Conservation (phyloP, 64 coral and sea anemone species). For the Stylophora pistillata region DNA sequence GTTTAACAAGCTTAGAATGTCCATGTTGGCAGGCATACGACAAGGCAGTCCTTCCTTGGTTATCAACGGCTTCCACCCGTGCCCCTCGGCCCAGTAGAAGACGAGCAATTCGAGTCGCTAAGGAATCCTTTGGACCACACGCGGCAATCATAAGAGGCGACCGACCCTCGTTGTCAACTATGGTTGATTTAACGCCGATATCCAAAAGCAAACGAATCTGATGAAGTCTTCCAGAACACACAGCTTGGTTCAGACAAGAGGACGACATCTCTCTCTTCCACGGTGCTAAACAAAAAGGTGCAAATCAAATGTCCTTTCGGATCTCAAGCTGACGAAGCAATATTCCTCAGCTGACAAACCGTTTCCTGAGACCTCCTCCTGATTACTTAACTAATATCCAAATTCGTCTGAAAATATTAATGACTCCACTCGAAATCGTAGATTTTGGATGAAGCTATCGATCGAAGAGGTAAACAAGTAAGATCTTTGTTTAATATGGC, state of each 20-base stretch:
- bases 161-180: constrained; percentile 57
- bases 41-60: constrained; percentile 59
- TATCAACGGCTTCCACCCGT: constrained; percentile 27
- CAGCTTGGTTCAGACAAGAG: constrained; percentile 51
- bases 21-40: constrained; percentile 77
- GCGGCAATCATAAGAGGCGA: constrained; percentile 77
- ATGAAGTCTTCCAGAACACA: constrained; percentile 63
- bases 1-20: constrained; percentile 59
- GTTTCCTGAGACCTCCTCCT: not conserved
- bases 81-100: constrained; percentile 62
- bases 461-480: not conserved
- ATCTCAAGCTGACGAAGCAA: not conserved
- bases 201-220: constrained; percentile 81
- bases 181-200: constrained; percentile 61
- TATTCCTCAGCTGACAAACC: too few species aligned
- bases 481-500: not conserved
- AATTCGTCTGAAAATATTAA: not conserved
- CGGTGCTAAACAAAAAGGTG: not conserved
- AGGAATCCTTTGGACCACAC: constrained; percentile 37
- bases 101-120: constrained; percentile 51
- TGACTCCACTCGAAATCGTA: not conserved
- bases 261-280: not conserved
- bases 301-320: not conserved
- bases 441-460: not conserved
- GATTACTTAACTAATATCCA: not conserved